Evolutionary conservation across 2,888 invertebrate genomes (phyloP).

Genomic region (Ganaspis brasiliensis): DNA sequence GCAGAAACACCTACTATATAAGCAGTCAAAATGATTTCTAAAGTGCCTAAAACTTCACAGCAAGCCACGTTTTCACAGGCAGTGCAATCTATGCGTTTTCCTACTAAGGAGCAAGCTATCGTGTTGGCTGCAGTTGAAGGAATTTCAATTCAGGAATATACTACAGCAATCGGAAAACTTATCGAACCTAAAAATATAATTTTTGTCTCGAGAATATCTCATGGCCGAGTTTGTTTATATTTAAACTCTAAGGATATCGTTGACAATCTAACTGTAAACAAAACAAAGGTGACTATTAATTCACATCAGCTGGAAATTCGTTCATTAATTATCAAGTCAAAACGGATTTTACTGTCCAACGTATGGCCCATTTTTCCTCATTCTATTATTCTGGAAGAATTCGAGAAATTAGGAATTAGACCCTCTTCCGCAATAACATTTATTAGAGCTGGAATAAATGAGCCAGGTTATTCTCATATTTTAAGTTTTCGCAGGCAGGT

Average conservation of each 20-base stretch:
- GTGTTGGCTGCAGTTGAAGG: too few relatives aligned
- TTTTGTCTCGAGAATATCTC: slow-evolving; percentile 46
- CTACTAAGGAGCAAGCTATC: too few relatives aligned
- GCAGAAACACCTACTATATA: too few relatives aligned
- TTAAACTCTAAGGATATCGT: neutral
- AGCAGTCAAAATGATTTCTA: too few relatives aligned
- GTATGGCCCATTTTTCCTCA: slow-evolving; percentile 54
- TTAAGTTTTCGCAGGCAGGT: slow-evolving; percentile 60
- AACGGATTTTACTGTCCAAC: too few relatives aligned
- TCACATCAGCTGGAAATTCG: slow-evolving; percentile 36
- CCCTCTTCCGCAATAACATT: slow-evolving; percentile 9
- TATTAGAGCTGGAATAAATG: slow-evolving; percentile 2
- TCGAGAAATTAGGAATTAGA: slow-evolving; percentile 55
- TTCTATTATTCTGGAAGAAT: slow-evolving; percentile 15
- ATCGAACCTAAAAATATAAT: too few relatives aligned
- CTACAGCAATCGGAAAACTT: too few relatives aligned
- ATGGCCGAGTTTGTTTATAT: too few relatives aligned
- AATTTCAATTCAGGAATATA: too few relatives aligned
- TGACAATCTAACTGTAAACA: neutral
- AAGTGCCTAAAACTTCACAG: too few relatives aligned
- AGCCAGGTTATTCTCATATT: slow-evolving; percentile 60
- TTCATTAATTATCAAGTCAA: slow-evolving; percentile 16
- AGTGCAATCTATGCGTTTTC: too few relatives aligned
- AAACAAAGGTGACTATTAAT: slow-evolving; percentile 50
- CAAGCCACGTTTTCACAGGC: too few relatives aligned